Evolutionary conservation across 2,888 invertebrate genomes (phyloP).

Genomic region (Petrophora chlorosata): DNA sequence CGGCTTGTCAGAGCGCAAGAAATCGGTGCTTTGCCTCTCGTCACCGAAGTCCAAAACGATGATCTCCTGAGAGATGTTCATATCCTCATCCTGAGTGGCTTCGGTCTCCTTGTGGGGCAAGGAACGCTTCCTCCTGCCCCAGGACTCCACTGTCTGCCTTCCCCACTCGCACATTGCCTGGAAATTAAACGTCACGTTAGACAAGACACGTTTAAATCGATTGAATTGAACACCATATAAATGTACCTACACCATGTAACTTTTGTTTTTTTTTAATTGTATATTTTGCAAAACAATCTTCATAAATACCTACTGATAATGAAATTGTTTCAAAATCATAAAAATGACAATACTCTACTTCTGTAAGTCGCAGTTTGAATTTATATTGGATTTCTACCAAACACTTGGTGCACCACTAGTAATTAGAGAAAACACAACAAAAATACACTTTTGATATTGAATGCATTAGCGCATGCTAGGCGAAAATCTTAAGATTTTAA

Average conservation of each 20-base stretch:
- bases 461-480: too few species aligned
- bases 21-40: constrained; percentile 91
- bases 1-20: constrained; percentile 89
- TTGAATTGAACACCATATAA: background rate
- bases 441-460: too few species aligned
- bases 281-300: too few species aligned
- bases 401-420: too few species aligned
- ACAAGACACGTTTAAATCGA: background rate
- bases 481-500: too few species aligned
- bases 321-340: too few species aligned
- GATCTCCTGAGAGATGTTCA: constrained; percentile 97
- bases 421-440: too few species aligned
- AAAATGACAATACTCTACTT: too few species aligned
- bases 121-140: constrained; percentile 95
- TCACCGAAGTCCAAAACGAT: constrained; percentile 96
- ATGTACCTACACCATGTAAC: background rate
- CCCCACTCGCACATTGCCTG: constrained; percentile 96
- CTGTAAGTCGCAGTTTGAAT: too few species aligned
- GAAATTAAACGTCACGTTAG: constrained; percentile 36
- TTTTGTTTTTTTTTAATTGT: too few species aligned
- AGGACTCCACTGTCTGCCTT: constrained; percentile 94
- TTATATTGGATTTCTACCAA: too few species aligned
- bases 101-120: constrained; percentile 83
- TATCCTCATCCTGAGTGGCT: constrained; percentile 89
- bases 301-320: too few species aligned